Base-by-base conservation (phyloP, 2,113 vertebrate genomes). In the Prietella phreatophila region DNA sequence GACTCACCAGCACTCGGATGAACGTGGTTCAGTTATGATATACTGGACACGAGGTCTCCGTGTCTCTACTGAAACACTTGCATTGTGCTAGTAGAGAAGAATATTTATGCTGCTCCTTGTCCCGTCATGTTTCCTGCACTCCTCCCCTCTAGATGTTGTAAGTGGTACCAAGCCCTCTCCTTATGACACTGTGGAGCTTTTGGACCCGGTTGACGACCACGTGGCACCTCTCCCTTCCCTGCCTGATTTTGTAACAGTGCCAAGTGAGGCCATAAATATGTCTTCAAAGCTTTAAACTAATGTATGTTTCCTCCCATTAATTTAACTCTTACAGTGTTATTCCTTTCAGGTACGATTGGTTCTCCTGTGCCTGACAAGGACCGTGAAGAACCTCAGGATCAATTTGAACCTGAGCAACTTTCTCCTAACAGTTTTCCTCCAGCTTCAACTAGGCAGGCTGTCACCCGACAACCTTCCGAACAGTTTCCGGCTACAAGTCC, bases 131-230 rank as follows among this genome's bases (percentile, higher is more conserved):
- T 9, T 55, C 47, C 19, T 56, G 17, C 47, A 19, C 15, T 81
- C 47, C 13, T 82, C 88, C 33, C 25, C 22, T 65, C 90, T 83
- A 11, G 93, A 94, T 15, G 85, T 63, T 82, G 88, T 63, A 67
- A 92, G 92, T 4, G 91, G 90, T 5, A 79, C 84, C 2, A 93
- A 79, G n/a, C 36, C 50, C 0, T n/a, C 86, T 15, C 67, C 84
- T 19, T 30, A 47, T 10, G 91, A 91, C n/a, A 27, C 19, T 2
- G 58, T 78, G 84, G 90, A 63, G 5, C 36, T 85, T 22, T 56
- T 81, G 22, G 84, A 91, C 25, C 60, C 86, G 63, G 47, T 80
- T 17, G 27, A 33, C 19, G 19, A 13, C 25, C n/a, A 36, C 5
- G n/a, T 14, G 47, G 20, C 42, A 10, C 14, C 42, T 30, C 19